Percentiles rank a stretch among this genome's conserved stretches.
These are phyloP conservation scores for Zaprionus capensis DNA, from an alignment of 1,140 invertebrate genomes.

Conservation along the genomic window DNA sequence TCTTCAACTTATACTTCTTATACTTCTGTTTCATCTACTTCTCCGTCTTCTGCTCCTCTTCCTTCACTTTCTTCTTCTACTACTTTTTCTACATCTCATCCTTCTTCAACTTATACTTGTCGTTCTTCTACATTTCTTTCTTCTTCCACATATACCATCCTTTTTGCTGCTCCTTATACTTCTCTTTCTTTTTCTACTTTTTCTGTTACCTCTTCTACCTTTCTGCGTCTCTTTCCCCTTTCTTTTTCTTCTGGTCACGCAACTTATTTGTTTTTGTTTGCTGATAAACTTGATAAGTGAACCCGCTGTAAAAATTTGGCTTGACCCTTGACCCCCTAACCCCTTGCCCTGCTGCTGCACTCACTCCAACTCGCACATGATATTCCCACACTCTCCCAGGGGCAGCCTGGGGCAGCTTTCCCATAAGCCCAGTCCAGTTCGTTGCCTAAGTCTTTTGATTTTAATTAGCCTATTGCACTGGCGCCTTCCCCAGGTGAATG, in stretches of 20 bases:
- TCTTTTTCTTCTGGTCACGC: constrained; percentile 44
- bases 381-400: not conserved
- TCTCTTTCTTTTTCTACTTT: not conserved
- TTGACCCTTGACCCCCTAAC: constrained; percentile 38
- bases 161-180: not conserved
- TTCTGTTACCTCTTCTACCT: not conserved
- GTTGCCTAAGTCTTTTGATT: constrained; percentile 56
- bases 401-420: not conserved
- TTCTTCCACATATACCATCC: not conserved
- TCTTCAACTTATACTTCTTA: no score
- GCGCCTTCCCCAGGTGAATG: constrained; percentile 60
- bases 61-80: not conserved
- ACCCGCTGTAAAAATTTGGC: constrained; percentile 7
- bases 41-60: not conserved
- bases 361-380: constrained; percentile 10
- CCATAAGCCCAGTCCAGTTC: not conserved
- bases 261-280: constrained; percentile 72
- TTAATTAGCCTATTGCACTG: constrained; percentile 68
- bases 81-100: not conserved
- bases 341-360: not conserved
- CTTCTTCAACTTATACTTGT: not conserved
- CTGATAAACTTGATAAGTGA: constrained; percentile 49
- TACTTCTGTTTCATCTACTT: no score
- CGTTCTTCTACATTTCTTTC: not conserved
- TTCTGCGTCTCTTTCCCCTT: not conserved